Conservation (phyloP, 2,797 vertebrate genomes). For the Saxicola maurus region DNA sequence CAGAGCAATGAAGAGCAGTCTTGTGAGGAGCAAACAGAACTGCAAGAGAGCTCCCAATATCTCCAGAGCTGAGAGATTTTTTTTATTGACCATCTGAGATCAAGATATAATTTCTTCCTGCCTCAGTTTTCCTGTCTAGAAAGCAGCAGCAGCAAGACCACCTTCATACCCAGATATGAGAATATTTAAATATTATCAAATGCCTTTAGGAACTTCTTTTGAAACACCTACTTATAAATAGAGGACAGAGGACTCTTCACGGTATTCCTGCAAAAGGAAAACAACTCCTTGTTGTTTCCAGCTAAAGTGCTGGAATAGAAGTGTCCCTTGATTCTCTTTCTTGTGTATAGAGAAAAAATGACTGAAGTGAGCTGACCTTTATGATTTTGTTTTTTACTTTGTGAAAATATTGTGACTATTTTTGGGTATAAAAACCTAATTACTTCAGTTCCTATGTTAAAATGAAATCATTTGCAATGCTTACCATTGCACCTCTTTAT, state of each 20-base stretch:
- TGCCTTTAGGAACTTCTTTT: background rate
- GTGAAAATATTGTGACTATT: background rate
- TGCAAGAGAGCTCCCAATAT: background rate
- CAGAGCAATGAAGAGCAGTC: background rate
- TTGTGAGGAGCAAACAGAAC: background rate
- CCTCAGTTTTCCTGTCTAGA: background rate
- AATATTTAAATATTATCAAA: background rate
- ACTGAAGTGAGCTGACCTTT: background rate
- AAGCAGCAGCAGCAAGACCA: background rate
- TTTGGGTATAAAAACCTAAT: background rate
- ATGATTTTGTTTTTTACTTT: background rate
- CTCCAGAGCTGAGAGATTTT: background rate
- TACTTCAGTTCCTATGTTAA: background rate
- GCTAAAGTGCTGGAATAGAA: accelerated
- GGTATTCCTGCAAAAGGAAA: background rate
- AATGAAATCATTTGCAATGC: background rate
- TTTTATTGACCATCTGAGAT: background rate
- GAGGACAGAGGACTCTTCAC: background rate
- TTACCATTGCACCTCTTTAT: background rate
- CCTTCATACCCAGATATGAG: background rate
- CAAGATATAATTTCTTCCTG: background rate
- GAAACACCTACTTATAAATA: background rate
- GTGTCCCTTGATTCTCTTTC: background rate
- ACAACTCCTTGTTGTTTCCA: background rate
- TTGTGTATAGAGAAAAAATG: background rate